A percentile compares a stretch with the other conserved stretches of the same genome.
Evolutionary conservation across 2,113 vertebrate species (phyloP).

Genomic region (Elgaria multicarinata): DNA sequence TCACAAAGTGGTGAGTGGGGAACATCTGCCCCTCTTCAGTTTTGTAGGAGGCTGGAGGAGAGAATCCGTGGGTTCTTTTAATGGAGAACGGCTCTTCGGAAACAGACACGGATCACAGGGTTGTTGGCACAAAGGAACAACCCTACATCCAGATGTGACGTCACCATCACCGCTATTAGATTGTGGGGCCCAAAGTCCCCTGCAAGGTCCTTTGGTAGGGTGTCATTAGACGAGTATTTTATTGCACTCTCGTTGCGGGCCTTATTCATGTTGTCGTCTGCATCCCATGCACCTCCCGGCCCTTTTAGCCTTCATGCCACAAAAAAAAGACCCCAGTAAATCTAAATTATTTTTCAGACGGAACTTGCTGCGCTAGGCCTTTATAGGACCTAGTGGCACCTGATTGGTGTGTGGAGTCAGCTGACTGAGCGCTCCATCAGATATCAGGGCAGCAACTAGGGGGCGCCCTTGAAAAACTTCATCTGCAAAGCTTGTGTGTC

Average conservation of each 20-base stretch:
- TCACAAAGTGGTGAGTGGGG: slow-evolving; percentile 64
- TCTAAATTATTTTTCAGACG: no score
- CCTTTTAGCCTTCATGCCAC: no score
- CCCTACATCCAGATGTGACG: neutral
- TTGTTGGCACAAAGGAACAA: neutral
- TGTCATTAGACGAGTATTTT: no score
- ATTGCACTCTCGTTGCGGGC: no score
- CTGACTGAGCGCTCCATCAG: neutral
- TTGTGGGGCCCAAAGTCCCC: neutral
- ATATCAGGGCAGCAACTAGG: neutral
- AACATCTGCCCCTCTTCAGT: neutral
- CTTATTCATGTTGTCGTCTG: no score
- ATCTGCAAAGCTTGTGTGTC: neutral
- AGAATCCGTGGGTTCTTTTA: no score
- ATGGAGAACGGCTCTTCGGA: neutral
- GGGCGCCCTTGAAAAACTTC: neutral
- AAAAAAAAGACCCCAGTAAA: no score
- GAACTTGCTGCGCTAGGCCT: no score
- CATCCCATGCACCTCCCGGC: no score
- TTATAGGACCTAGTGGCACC: neutral
- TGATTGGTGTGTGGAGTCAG: neutral
- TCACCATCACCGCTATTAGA: neutral
- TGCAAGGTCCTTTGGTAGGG: neutral
- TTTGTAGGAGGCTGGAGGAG: neutral
- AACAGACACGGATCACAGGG: neutral